phyloP scores from a whole-genome alignment of 1,140 invertebrate genomes.

The Ylistrum balloti region DNA sequence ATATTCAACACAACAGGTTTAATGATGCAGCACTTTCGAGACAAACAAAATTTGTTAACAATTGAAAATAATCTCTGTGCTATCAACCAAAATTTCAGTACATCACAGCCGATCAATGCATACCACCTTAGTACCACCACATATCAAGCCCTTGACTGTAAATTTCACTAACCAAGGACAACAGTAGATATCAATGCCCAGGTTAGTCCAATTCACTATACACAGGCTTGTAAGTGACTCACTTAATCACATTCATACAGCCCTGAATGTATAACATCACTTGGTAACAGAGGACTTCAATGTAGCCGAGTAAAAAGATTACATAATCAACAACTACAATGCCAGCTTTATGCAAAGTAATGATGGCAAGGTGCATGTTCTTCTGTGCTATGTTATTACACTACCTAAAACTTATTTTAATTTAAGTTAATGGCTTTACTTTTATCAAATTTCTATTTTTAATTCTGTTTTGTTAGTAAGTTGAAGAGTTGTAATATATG shows the following conservation, averaged over 20 bases:
- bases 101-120: slow-evolving; percentile 21
- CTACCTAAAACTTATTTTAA: not conserved
- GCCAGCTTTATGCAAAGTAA: not conserved
- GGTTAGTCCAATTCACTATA: not conserved
- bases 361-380: not conserved
- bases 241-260: not conserved
- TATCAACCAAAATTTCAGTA: slow-evolving; percentile 20
- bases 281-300: not conserved
- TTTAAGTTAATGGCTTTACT: no score
- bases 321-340: not conserved
- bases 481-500: not conserved
- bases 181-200: not conserved
- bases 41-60: slow-evolving; percentile 32
- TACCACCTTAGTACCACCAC: not conserved
- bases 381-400: not conserved
- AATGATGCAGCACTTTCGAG: not conserved
- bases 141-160: not conserved
- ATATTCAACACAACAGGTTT: slow-evolving; percentile 11
- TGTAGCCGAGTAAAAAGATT: not conserved
- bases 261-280: slow-evolving; percentile 22
- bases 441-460: not conserved
- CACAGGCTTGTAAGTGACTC: not conserved
- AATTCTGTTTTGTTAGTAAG: not conserved
- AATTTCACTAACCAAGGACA: not conserved
- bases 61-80: slow-evolving; percentile 34